Evolutionary conservation across 2,113 vertebrate genomes (phyloP).

Genomic region (Bombycilla garrulus): DNA sequence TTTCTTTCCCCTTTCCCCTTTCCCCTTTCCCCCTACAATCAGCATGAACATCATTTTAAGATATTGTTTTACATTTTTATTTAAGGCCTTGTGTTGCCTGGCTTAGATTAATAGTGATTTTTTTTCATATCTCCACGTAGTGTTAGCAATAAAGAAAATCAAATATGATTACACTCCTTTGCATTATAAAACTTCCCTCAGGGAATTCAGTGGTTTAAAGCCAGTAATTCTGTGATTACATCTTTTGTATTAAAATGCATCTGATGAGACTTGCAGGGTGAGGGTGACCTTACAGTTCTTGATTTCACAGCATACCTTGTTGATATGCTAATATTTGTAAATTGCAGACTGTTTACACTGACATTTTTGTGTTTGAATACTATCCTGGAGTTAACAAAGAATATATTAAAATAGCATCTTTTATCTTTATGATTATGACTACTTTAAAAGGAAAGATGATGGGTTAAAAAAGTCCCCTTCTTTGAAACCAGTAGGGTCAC

Average conservation of each 20-base stretch:
- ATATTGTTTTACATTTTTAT: slow-evolving; percentile 9
- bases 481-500: neutral
- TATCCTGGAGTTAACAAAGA: neutral
- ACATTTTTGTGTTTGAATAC: slow-evolving; percentile 7
- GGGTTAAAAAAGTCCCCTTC: neutral
- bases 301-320: neutral
- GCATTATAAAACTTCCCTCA: slow-evolving; percentile 8
- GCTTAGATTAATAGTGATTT: slow-evolving; percentile 5
- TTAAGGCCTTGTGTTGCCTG: neutral
- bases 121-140: neutral
- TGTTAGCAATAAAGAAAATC: slow-evolving; percentile 18
- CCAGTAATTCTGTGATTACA: slow-evolving; percentile 44
- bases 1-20: neutral
- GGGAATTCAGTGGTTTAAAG: slow-evolving; percentile 28
- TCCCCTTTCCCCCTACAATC: neutral
- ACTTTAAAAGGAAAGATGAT: neutral
- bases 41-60: neutral
- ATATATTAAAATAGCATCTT: neutral
- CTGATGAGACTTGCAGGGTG: slow-evolving; percentile 19
- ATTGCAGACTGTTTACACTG: neutral
- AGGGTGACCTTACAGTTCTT: slow-evolving; percentile 45
- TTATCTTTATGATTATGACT: neutral
- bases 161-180: slow-evolving; percentile 20
- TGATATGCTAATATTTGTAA: slow-evolving; percentile 42
- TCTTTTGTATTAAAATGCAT: slow-evolving; percentile 40